Evolutionary conservation across 2,113 vertebrate genomes (phyloP), one percentile per base, ranked within the genome.

Genomic region (Trematocara variabile): DNA sequence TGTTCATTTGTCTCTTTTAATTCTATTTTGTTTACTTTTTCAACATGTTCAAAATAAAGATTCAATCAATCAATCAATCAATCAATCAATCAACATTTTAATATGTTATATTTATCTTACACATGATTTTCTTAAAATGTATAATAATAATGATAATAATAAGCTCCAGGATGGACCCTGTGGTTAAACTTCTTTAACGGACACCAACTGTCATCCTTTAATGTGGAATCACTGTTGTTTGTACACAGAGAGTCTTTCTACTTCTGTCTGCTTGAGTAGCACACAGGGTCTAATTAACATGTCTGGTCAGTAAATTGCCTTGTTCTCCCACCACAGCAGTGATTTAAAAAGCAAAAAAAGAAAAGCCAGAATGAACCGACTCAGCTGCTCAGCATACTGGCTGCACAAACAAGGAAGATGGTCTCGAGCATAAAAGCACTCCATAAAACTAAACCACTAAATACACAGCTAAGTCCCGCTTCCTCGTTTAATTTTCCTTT

Each of bases 291-390:
- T 90, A 90, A 93, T 93, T 93, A 93, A 88, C 87, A 89, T 81
- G 87, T 92, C 90, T 91, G 82, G 83, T 80, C 80, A 54, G 75
- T 84, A 88, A 94, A 94, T 92, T 92, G 85, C 82, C 60, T 86
- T 83, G 82, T 77, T 86, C 73, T 83, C 86, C 81, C 82, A 9
- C 91, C 87, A 83, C 85, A 90, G 90, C 79, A 89, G 88, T 88
- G 80, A 90, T 82, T 75, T 75, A 48, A 30, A 75, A 48, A 75
- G 25, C 16, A n/a, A 48, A 28, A 28, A 63, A 85, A 34, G 30
- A 90, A 78, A 80, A 44, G 37, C 22, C 5, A 34, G 28, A 82
- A 58, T 53, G 79, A 91, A 88, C 82, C 84, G 82, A 92, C 86
- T 80, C 83, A 80, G 92, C 84, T 84, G 85, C 81, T 86, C 81